Base-by-base conservation (phyloP, 2,113 vertebrate genomes). In the Limanda limanda region DNA sequence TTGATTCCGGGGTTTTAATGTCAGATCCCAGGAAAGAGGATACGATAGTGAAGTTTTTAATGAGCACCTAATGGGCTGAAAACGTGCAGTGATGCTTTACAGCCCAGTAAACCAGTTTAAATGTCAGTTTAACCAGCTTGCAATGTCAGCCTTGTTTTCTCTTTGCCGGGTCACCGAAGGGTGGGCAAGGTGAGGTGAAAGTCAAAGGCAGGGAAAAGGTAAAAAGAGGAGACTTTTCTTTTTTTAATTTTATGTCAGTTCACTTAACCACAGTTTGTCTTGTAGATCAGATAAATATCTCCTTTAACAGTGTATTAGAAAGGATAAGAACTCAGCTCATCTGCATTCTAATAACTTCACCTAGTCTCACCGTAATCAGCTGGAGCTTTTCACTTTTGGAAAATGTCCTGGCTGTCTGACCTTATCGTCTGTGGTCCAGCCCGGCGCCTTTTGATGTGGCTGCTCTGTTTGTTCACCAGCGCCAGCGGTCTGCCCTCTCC, bases 381-480 rank as follows among this genome's bases (percentile, higher is more conserved):
- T 47, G 25, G 47, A 21, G 24, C 63, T 71, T 64, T 81, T 86
- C 18, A 59, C 56, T 35, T 66, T 20, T 68, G 79, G 54, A 58
- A 74, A 77, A 71, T 3, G 78, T 70, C 79, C 73, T 51, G 70
- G 68, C 79, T 52, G 75, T 75, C 73, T 87, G 87, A 88, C 87
- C 86, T 87, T 70, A 79, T 69, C 58, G 48, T 60, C 68, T 12
- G n/a, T 21, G 63, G 45, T 51, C 73, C 82, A 4, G 54, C 66
- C 85, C 84, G 52, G 61, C 0, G 51, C 73, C 89, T 91, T 90
- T 92, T 91, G 89, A 90, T 88, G 86, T 84, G 79, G 68, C 84
- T 69, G 81, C 82, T 79, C 21, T 90, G 92, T 93, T 92, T 93
- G 89, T 93, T 92, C 91, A 92, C 88, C 90, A 92, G 92, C 90